Evolutionary conservation across 2,888 invertebrate species (phyloP), one percentile per base, ranked within the genome.

Genomic region (Acrocyrtus sp.): DNA sequence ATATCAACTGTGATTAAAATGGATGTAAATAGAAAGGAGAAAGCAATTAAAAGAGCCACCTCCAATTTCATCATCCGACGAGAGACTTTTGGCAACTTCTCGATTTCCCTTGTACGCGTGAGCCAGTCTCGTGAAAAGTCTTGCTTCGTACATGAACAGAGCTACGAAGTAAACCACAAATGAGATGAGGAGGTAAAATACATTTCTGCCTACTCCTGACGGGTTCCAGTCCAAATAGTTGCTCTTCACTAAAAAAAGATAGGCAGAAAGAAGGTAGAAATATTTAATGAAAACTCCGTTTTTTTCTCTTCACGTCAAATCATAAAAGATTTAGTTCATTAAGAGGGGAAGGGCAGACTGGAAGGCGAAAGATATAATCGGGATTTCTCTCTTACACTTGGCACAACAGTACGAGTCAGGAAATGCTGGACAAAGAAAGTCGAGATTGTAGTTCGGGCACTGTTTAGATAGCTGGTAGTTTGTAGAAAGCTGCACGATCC

Each of bases 201-300:
- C 54, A 26, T 92, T 91, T 2, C 90, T 86, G 19, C 91, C 87
- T 34, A 94, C 87, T 0, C 94, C 94, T 0, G 91, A 90, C 24
- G 86, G 84, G 24, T 88, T 85, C 91, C 92, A 92, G 0, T 87
- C 86, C 79, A 91, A 90, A 22, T 61, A 69, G 56, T 69, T 61
- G 82, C 88, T 90, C 0, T 89, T 85, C n/a, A 86, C 82, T 69
- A 26, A 15, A 50, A 51, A 62, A 39, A 17, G 43, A 43, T 43
- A 1, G 12, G 47, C n/a, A 2, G 12, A 17, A 39, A 39, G 3
- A 56, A 12, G n/a, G n/a, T n/a, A n/a, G n/a, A n/a, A n/a, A n/a
- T n/a, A n/a, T n/a, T n/a, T n/a, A n/a, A n/a, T n/a, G n/a, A n/a
- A n/a, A n/a, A n/a, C n/a, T n/a, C n/a, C n/a, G n/a, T n/a, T n/a